A percentile compares a stretch with the other conserved stretches of the same genome.
phyloP scores from a whole-genome alignment of 2,888 invertebrate genomes.

The Barypeithes pellucidus region DNA sequence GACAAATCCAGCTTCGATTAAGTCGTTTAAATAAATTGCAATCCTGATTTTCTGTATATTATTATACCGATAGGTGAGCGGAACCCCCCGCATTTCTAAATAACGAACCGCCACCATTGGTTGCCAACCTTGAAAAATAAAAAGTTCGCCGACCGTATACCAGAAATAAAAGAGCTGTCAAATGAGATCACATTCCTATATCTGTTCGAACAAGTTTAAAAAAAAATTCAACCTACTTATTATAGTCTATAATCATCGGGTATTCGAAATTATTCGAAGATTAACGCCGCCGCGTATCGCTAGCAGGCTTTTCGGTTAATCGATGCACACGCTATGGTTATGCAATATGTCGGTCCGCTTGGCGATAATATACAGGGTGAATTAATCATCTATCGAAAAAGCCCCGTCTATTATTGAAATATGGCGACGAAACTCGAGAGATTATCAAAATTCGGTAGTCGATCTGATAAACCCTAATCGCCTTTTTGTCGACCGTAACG shows the following conservation, averaged over 20 bases:
- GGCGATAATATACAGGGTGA: background rate
- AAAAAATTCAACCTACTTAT: conserved; percentile 7
- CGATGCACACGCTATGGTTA: background rate
- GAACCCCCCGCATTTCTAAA: too few relatives aligned
- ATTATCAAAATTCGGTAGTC: conserved; percentile 10
- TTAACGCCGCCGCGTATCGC: background rate
- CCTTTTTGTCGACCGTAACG: conserved; percentile 21
- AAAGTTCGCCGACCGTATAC: background rate
- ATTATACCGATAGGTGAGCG: too few relatives aligned
- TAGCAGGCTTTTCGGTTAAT: background rate
- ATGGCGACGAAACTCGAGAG: conserved; percentile 1
- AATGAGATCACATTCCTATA: conserved; percentile 2
- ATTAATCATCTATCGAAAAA: background rate
- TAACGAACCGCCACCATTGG: too few relatives aligned
- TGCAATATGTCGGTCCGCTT: background rate
- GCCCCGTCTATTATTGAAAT: background rate
- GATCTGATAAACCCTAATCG: conserved; percentile 35
- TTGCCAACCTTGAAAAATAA: conserved; percentile 11
- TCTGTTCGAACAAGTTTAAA: background rate
- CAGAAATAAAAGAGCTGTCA: conserved; percentile 13
- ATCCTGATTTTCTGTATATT: too few relatives aligned
- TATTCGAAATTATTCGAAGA: conserved; percentile 2
- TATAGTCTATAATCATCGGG: background rate
- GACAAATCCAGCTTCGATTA: too few relatives aligned
- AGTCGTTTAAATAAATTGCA: too few relatives aligned